Conservation (phyloP, 2,888 invertebrate genomes). For the Tetranychus truncatus region DNA sequence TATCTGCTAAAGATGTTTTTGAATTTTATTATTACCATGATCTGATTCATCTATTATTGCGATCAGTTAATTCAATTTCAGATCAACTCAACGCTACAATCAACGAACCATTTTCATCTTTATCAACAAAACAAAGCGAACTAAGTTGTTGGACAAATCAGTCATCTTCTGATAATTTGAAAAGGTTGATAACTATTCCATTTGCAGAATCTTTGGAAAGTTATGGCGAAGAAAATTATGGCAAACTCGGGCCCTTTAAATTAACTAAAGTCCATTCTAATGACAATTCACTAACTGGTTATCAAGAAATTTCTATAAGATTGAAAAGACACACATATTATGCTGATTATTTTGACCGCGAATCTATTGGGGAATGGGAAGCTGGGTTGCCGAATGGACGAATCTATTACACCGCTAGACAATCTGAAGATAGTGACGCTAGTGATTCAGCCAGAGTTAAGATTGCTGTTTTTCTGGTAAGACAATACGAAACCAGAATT, state of each 20-base stretch:
- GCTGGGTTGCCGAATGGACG: conserved; percentile 16
- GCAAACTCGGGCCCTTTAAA: neutral
- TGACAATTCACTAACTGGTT: conserved; percentile 2
- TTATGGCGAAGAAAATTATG: neutral
- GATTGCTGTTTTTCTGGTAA: conserved; percentile 42
- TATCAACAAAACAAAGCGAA: neutral
- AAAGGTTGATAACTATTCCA: neutral
- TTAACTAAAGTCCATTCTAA: neutral
- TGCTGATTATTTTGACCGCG: neutral
- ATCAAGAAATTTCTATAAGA: conserved; percentile 20
- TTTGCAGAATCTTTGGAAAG: neutral
- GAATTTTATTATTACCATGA: conserved; percentile 8
- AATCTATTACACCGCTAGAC: conserved; percentile 11
- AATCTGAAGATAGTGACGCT: neutral
- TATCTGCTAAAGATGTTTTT: neutral
- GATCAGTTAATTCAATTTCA: neutral
- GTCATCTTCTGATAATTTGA: neutral
- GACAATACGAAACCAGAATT: neutral
- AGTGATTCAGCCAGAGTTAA: conserved; percentile 32
- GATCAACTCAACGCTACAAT: neutral
- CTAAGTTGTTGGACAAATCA: neutral
- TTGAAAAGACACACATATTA: conserved; percentile 15
- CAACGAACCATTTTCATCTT: neutral
- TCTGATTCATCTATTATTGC: neutral
- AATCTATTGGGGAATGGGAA: conserved; percentile 20